Evolutionary conservation across 2,113 vertebrate species (phyloP).

Genomic region (Oreochromis aureus): DNA sequence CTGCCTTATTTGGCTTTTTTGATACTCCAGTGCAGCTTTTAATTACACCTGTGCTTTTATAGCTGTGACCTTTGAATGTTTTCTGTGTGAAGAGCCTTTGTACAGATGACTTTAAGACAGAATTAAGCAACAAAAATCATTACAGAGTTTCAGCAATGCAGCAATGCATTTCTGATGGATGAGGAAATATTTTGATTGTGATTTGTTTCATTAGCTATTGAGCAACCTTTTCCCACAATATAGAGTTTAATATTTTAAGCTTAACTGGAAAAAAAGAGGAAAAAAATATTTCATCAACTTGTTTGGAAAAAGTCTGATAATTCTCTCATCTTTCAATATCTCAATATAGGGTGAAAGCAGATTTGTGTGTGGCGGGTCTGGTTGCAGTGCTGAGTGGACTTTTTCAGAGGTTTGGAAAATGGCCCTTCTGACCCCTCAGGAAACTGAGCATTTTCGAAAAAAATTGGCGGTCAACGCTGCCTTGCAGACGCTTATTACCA

Average conservation of each 20-base stretch:
- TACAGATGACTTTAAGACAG: not conserved
- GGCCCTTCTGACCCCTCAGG: not conserved
- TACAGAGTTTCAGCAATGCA: not conserved
- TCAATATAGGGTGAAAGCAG: not conserved
- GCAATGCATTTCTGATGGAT: not conserved
- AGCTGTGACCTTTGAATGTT: not conserved
- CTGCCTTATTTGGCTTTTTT: not conserved
- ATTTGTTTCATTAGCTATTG: not conserved
- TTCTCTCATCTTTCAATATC: not conserved
- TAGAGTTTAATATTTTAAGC: not conserved
- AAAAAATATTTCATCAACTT: not conserved
- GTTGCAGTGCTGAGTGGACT: not conserved
- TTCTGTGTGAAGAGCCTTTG: not conserved
- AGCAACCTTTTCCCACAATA: not conserved
- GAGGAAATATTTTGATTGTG: not conserved
- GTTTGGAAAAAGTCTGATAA: not conserved
- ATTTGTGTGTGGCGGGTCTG: not conserved
- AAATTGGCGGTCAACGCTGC: not conserved
- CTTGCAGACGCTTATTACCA: not conserved
- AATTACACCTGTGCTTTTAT: not conserved
- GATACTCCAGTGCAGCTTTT: not conserved
- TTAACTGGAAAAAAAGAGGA: not conserved
- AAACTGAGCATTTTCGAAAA: not conserved
- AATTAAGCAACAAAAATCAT: too few relatives aligned
- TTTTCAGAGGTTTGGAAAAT: slow-evolving; percentile 8